Evolutionary conservation across 2,888 invertebrate genomes (phyloP).

Genomic region (Drosophila flavopinicola): DNA sequence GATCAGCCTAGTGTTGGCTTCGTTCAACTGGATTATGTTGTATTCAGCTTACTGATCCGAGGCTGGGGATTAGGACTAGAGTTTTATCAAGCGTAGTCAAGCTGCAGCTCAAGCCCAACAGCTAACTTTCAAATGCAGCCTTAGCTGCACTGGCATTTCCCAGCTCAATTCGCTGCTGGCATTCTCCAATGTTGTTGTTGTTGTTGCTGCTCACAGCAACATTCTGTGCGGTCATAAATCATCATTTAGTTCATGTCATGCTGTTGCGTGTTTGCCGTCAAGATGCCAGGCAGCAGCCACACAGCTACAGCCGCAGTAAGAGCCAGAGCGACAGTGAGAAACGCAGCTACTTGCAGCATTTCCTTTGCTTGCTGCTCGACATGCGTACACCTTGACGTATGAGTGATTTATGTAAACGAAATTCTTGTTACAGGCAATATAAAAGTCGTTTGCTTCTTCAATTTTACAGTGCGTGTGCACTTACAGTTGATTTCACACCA

Average conservation of each 20-base stretch:
- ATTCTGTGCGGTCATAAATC: conserved; percentile 58
- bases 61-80: conserved; percentile 10
- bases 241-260: conserved; percentile 68
- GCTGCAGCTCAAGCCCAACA: conserved; percentile 16
- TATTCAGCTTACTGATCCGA: not conserved
- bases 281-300: conserved; percentile 31
- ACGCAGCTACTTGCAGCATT: conserved; percentile 32
- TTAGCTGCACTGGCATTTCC: conserved; percentile 5
- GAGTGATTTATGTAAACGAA: conserved; percentile 75
- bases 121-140: conserved; percentile 10
- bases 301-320: conserved; percentile 3
- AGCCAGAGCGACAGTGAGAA: conserved; percentile 9
- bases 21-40: not conserved
- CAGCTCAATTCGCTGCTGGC: conserved; percentile 17
- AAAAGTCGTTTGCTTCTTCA: conserved; percentile 35
- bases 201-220: conserved; percentile 5
- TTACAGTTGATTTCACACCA: conserved; percentile 31
- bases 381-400: conserved; percentile 58
- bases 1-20: conserved; percentile 3
- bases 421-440: conserved; percentile 50
- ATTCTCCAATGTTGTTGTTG: too few species aligned
- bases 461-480: conserved; percentile 1
- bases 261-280: conserved; percentile 61
- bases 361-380: conserved; percentile 2
- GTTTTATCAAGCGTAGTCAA: conserved; percentile 13